Evolutionary conservation across 2,888 invertebrate species (phyloP).

Genomic region (Pyrocoelia pectoralis): DNA sequence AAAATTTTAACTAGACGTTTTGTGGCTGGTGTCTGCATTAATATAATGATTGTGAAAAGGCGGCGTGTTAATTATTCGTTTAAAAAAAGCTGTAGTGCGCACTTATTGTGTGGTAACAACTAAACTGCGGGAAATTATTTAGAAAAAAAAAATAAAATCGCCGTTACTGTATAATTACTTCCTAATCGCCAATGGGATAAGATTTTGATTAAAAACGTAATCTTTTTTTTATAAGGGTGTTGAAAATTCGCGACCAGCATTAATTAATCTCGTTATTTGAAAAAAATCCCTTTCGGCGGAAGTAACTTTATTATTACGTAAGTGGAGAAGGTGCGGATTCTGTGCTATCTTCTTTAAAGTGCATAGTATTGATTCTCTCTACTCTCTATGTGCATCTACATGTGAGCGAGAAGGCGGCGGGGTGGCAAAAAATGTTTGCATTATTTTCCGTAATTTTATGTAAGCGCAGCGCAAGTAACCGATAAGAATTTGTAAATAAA

Average conservation of each 20-base stretch:
- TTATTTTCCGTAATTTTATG: not conserved
- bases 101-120: too few species aligned
- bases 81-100: not conserved
- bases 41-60: too few species aligned
- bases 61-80: not conserved
- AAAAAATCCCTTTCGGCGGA: not conserved
- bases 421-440: constrained; percentile 25
- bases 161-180: constrained; percentile 10
- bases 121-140: not conserved
- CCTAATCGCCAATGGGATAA: constrained; percentile 2
- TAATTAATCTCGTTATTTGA: constrained; percentile 4
- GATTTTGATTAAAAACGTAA: constrained; percentile 1
- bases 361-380: constrained; percentile 56
- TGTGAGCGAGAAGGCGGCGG: constrained; percentile 27
- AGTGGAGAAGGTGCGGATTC: constrained; percentile 30
- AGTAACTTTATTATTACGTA: constrained; percentile 18
- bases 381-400: constrained; percentile 49
- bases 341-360: constrained; percentile 56
- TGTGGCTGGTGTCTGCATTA: not conserved
- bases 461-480: not conserved
- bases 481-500: constrained; percentile 1
- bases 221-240: not conserved
- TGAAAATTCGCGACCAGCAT: constrained; percentile 13
- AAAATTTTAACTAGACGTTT: not conserved
- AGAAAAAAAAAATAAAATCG: not conserved